Evolutionary conservation across 1,140 invertebrate species (phyloP).

Genomic region (Pseudomyrmex gracilis): DNA sequence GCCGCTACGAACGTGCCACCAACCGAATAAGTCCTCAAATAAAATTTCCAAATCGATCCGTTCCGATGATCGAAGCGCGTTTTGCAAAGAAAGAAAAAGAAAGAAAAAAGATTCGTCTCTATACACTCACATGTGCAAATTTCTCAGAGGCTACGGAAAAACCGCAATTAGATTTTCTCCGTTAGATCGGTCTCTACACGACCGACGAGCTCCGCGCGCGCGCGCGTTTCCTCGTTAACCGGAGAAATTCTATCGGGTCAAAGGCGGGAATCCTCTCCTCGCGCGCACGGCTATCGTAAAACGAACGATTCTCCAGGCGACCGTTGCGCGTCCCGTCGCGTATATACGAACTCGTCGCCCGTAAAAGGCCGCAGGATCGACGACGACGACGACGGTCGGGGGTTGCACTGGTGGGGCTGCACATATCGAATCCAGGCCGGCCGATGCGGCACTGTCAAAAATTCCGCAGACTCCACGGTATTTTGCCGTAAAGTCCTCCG

Average conservation of each 20-base stretch:
- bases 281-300: constrained; percentile 23
- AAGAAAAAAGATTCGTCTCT: not conserved
- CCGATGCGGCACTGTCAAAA: constrained; percentile 40
- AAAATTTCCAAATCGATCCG: not conserved
- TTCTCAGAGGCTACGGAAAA: not conserved
- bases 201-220: not conserved
- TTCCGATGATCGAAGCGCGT: not conserved
- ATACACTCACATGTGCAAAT: not conserved
- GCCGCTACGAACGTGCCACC: too few relatives aligned
- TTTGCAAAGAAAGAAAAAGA: not conserved
- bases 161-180: constrained; percentile 4
- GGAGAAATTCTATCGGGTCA: not conserved
- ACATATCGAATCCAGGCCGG: not conserved
- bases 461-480: constrained; percentile 53
- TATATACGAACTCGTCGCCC: constrained; percentile 11
- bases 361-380: constrained; percentile 30
- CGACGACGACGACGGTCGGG: not conserved
- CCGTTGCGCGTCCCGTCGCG: constrained; percentile 28
- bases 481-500: constrained; percentile 59
- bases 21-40: not conserved
- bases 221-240: constrained; percentile 33
- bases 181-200: not conserved
- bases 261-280: not conserved
- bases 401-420: not conserved
- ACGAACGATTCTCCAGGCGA: constrained; percentile 35